Evolutionary conservation across 2,888 invertebrate genomes (phyloP).

Genomic region (Subacronicta megacephala): DNA sequence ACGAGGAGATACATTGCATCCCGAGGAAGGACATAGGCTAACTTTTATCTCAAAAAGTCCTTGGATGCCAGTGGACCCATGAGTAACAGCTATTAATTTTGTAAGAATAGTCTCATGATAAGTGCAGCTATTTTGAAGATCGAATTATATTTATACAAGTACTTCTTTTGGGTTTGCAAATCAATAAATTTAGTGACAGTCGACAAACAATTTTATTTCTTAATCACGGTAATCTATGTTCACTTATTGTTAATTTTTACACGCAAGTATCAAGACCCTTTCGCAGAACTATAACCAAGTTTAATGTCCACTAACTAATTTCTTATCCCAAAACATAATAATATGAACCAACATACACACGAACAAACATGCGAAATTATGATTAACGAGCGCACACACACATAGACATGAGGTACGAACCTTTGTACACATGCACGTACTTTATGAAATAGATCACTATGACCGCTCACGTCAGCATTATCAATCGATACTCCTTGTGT

Average conservation of each 20-base stretch:
- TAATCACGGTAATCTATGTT: background rate
- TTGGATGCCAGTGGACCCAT: no score
- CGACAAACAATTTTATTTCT: background rate
- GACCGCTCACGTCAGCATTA: slow-evolving; percentile 64
- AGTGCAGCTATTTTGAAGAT: no score
- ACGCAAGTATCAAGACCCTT: slow-evolving; percentile 64
- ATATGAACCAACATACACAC: slow-evolving; percentile 87
- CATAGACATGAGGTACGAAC: slow-evolving; percentile 65
- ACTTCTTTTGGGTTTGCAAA: no score
- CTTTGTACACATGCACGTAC: slow-evolving; percentile 65
- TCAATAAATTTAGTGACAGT: background rate
- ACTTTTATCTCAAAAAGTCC: no score
- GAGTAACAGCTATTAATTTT: no score
- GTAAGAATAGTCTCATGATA: no score
- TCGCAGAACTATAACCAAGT: slow-evolving; percentile 70
- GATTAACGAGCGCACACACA: slow-evolving; percentile 89
- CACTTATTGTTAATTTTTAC: background rate
- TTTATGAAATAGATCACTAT: slow-evolving; percentile 84
- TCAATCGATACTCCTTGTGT: slow-evolving; percentile 75
- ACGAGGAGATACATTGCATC: no score
- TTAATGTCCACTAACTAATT: slow-evolving; percentile 90
- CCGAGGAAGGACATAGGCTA: no score
- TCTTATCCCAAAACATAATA: slow-evolving; percentile 90
- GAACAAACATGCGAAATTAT: slow-evolving; percentile 89
- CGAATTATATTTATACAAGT: no score